phyloP scores from a whole-genome alignment of 1,140 invertebrate genomes.

The Drosophila tristis region DNA sequence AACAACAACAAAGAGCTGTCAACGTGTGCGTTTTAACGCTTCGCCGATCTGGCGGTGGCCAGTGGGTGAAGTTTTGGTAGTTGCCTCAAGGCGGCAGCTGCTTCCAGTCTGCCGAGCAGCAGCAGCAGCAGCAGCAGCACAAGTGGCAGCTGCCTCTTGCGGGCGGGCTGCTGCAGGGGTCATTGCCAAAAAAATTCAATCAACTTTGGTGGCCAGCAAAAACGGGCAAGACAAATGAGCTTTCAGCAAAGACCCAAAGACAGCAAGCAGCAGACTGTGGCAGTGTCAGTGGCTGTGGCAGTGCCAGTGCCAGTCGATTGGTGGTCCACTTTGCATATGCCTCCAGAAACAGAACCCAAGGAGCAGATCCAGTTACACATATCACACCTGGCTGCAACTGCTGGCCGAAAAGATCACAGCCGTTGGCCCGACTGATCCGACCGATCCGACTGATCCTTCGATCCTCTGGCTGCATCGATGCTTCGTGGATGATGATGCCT shows the following conservation, averaged over 20 bases:
- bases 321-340: constrained; percentile 69
- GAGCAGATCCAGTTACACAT: constrained; percentile 49
- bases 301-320: constrained; percentile 38
- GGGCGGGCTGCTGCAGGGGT: constrained; percentile 50
- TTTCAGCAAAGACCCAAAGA: background rate
- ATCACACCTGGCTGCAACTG: constrained; percentile 69
- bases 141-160: constrained; percentile 22
- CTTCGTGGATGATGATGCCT: constrained; percentile 4
- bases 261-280: constrained; percentile 10
- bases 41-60: constrained; percentile 37
- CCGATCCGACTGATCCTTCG: constrained; percentile 5
- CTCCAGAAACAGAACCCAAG: background rate
- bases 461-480: background rate
- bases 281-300: background rate
- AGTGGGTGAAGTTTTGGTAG: constrained; percentile 17
- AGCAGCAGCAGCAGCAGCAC: constrained; percentile 14
- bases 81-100: constrained; percentile 50
- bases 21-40: constrained; percentile 80
- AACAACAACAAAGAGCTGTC: constrained; percentile 58
- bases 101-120: constrained; percentile 29
- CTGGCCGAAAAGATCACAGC: constrained; percentile 75
- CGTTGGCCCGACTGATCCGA: constrained; percentile 46
- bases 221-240: constrained; percentile 2
- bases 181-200: constrained; percentile 66
- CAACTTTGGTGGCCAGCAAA: constrained; percentile 65